phyloP scores from a whole-genome alignment of 2,888 invertebrate species.

The Phlogophora meticulosa region DNA sequence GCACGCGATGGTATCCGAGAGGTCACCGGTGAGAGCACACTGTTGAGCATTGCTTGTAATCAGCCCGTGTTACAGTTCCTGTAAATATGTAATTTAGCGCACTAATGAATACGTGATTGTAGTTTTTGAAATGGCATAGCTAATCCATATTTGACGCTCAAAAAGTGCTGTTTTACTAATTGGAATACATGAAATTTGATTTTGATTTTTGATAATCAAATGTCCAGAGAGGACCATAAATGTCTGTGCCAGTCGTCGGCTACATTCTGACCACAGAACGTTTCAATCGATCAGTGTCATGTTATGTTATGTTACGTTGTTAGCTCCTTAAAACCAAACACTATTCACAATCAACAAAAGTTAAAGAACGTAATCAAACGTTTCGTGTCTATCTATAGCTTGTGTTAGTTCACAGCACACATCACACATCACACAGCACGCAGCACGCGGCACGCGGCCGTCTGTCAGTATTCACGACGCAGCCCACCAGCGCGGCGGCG shows the following conservation, averaged over 20 bases:
- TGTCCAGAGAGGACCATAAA: background rate
- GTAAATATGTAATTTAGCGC: no score
- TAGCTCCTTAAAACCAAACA: background rate
- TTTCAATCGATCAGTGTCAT: background rate
- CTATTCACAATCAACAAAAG: background rate
- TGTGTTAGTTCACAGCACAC: constrained; percentile 35
- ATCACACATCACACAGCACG: no score
- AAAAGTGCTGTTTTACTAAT: no score
- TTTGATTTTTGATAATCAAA: background rate
- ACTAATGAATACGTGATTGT: no score
- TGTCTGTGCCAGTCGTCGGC: background rate
- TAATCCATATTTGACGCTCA: no score
- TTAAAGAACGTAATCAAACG: background rate
- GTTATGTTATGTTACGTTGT: background rate
- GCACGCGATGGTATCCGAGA: constrained; percentile 18
- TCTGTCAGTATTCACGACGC: constrained; percentile 37
- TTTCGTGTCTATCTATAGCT: background rate
- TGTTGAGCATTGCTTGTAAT: constrained; percentile 5
- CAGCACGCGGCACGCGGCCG: no score
- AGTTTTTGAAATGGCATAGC: no score
- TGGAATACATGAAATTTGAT: no score
- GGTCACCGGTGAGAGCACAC: background rate
- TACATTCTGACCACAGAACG: background rate
- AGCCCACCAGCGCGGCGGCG: background rate
- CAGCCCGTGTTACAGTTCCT: background rate